phyloP scores from a whole-genome alignment of 2,888 invertebrate genomes.

The Aphidoletes aphidimyza region DNA sequence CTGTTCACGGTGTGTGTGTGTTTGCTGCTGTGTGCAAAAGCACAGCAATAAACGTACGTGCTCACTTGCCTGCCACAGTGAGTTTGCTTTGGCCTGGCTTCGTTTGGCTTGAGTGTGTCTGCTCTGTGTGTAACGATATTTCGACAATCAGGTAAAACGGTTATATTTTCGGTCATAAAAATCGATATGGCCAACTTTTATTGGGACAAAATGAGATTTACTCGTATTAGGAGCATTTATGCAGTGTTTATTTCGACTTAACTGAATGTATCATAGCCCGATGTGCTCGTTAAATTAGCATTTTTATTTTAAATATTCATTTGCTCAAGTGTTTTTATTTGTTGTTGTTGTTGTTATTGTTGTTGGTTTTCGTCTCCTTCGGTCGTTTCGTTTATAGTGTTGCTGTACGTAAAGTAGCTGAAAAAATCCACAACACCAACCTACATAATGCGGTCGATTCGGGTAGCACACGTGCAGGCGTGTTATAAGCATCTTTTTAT shows the following conservation, averaged over 20 bases:
- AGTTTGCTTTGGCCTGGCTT: neutral
- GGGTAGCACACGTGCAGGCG: constrained; percentile 47
- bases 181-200: constrained; percentile 40
- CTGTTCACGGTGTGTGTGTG: neutral
- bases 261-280: neutral
- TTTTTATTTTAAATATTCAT: constrained; percentile 51
- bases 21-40: neutral
- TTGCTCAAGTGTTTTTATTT: neutral
- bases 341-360: no score
- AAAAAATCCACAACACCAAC: constrained; percentile 47
- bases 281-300: constrained; percentile 40
- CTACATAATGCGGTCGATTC: constrained; percentile 41
- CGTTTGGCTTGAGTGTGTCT: no score
- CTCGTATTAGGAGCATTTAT: constrained; percentile 37
- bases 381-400: neutral
- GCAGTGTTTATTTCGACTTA: constrained; percentile 38
- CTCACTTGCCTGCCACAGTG: neutral
- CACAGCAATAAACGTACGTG: neutral
- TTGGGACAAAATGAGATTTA: constrained; percentile 46
- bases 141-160: constrained; percentile 43
- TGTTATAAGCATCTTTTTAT: constrained; percentile 47
- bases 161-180: constrained; percentile 6
- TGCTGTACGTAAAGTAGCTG: neutral
- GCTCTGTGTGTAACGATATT: neutral
- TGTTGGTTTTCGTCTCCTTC: neutral